A percentile compares a stretch with the other conserved stretches of the same genome.
These are phyloP conservation scores for Formica aserva DNA, from an alignment of 2,888 invertebrate species.

Conservation along the genomic window DNA sequence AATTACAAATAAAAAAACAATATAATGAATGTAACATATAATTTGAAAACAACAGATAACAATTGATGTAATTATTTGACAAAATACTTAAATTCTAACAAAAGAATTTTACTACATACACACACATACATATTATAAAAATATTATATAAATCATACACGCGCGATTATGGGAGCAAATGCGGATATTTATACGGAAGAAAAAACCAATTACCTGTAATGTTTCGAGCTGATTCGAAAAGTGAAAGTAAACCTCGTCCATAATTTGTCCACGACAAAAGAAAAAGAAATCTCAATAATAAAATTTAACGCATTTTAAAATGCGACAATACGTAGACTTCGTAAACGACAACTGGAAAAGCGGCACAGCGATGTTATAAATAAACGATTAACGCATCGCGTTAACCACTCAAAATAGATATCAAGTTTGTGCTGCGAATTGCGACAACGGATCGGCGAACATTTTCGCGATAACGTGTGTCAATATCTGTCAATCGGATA, in stretches of 20 bases:
- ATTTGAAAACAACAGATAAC: background rate
- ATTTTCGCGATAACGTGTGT: constrained; percentile 22
- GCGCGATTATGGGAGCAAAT: background rate
- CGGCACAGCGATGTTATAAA: constrained; percentile 81
- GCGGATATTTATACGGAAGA: background rate
- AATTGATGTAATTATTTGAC: background rate
- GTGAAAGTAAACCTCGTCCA: constrained; percentile 84
- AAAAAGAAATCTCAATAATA: background rate
- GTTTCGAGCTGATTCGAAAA: constrained; percentile 82
- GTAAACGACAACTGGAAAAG: constrained; percentile 75
- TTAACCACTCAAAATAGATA: constrained; percentile 82
- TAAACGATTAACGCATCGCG: constrained; percentile 83
- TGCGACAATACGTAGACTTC: constrained; percentile 8
- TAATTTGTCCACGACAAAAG: constrained; percentile 63
- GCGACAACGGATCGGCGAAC: constrained; percentile 44
- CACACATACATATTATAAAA: background rate
- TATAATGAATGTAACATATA: background rate
- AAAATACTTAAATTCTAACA: background rate
- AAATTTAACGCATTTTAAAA: constrained; percentile 58
- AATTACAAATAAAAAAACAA: background rate
- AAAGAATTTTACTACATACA: background rate
- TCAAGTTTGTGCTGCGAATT: constrained; percentile 62
- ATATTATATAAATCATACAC: constrained; percentile 35
- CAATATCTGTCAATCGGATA: constrained; percentile 6
- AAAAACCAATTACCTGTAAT: constrained; percentile 80